Conservation (phyloP, 2,888 invertebrate species). For the Gnatocerus cornutus region DNA sequence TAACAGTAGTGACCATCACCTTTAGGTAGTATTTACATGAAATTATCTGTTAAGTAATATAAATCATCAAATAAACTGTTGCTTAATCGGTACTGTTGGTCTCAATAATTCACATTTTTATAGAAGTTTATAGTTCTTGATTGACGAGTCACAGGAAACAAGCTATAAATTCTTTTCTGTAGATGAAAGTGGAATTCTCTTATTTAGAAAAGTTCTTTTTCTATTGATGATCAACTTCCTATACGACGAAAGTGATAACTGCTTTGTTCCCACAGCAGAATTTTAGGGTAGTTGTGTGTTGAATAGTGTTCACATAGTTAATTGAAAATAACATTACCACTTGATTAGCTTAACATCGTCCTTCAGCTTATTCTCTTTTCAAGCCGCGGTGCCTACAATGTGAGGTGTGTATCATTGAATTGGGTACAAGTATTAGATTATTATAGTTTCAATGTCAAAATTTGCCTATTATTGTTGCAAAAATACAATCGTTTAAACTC, state of each 20-base stretch:
- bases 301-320: conserved; percentile 13
- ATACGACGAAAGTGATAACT: conserved; percentile 2
- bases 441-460: conserved; percentile 41
- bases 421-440: conserved; percentile 36
- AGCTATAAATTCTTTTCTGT: neutral
- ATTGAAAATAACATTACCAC: neutral
- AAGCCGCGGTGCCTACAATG: conserved; percentile 15
- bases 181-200: neutral
- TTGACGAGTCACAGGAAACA: neutral
- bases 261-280: neutral
- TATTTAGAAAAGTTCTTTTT: conserved; percentile 5
- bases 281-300: too few species aligned
- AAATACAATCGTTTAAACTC: conserved; percentile 30
- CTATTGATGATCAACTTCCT: conserved; percentile 3
- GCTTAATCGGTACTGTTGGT: too few species aligned
- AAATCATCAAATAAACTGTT: too few species aligned
- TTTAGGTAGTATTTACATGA: too few species aligned
- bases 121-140: too few species aligned
- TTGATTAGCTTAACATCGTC: conserved; percentile 30
- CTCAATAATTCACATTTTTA: too few species aligned
- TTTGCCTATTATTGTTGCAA: conserved; percentile 30
- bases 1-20: too few species aligned
- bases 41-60: too few species aligned
- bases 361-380: conserved; percentile 32
- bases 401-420: conserved; percentile 36